These are phyloP conservation scores for Oncorhynchus kisutch DNA, from an alignment of 2,113 vertebrate genomes.

Conservation along the genomic window DNA sequence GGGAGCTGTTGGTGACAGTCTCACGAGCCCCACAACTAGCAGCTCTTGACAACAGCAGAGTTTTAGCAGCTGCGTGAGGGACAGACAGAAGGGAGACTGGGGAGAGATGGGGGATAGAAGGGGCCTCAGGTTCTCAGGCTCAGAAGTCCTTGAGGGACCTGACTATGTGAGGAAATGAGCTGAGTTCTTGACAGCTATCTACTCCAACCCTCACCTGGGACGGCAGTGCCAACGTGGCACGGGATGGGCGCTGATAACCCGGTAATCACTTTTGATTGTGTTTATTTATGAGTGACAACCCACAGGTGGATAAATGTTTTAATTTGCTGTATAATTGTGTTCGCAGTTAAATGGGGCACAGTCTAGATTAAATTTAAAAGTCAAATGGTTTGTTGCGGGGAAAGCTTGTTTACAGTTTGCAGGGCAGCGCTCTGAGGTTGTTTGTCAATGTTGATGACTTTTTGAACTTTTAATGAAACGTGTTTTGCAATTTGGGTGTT, in stretches of 20 bases:
- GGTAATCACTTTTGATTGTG: conserved; percentile 84
- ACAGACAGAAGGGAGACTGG: conserved; percentile 19
- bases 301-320: conserved; percentile 86
- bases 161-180: conserved; percentile 75
- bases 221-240: conserved; percentile 53
- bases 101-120: conserved; percentile 24
- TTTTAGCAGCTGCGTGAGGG: conserved; percentile 51
- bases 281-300: conserved; percentile 90
- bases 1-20: conserved; percentile 31
- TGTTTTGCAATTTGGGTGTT: conserved; percentile 45
- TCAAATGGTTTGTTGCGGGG: conserved; percentile 72
- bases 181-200: conserved; percentile 73
- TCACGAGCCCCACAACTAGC: conserved; percentile 43
- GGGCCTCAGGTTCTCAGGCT: conserved; percentile 37
- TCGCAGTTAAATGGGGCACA: conserved; percentile 82
- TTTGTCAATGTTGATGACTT: conserved; percentile 29
- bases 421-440: conserved; percentile 32
- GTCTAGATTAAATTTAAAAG: conserved; percentile 92
- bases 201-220: conserved; percentile 75
- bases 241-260: conserved; percentile 79
- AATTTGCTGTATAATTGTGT: conserved; percentile 91
- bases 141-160: conserved; percentile 1
- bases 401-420: conserved; percentile 40
- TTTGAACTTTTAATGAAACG: conserved; percentile 62
- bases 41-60: conserved; percentile 56